Conservation (phyloP, 2,797 vertebrate species). For the Taeniopygia guttata region DNA sequence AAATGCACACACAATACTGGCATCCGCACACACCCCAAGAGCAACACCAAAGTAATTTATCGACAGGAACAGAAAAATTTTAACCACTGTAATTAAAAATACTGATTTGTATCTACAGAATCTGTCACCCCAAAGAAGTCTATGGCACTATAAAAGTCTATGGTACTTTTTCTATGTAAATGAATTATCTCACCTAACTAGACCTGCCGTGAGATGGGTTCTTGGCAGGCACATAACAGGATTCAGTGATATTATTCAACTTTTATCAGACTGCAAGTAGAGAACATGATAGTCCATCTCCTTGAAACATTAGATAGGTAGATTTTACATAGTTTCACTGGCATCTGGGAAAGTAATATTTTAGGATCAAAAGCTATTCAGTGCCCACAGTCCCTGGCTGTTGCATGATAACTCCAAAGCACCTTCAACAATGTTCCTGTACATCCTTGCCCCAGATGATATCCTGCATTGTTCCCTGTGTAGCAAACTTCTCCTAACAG, state of each 20-base stretch:
- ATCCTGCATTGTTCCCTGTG: background rate
- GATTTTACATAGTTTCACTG: background rate
- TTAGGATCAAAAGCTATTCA: background rate
- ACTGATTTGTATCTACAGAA: background rate
- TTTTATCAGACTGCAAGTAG: background rate
- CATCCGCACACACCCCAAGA: background rate
- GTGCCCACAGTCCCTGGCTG: background rate
- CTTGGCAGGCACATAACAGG: background rate
- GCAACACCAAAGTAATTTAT: background rate
- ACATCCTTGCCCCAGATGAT: background rate
- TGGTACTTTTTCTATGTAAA: background rate
- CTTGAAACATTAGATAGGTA: background rate
- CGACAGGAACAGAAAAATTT: background rate
- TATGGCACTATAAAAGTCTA: background rate
- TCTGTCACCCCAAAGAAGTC: background rate
- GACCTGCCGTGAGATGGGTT: background rate
- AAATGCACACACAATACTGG: background rate
- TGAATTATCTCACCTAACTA: background rate
- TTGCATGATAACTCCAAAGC: background rate
- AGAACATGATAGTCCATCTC: background rate
- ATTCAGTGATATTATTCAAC: background rate
- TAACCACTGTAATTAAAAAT: background rate
- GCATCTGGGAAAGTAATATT: background rate
- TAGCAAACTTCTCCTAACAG: background rate
- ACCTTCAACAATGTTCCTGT: background rate